phyloP scores from a whole-genome alignment of 2,797 vertebrate genomes.

The Lophius americanus region DNA sequence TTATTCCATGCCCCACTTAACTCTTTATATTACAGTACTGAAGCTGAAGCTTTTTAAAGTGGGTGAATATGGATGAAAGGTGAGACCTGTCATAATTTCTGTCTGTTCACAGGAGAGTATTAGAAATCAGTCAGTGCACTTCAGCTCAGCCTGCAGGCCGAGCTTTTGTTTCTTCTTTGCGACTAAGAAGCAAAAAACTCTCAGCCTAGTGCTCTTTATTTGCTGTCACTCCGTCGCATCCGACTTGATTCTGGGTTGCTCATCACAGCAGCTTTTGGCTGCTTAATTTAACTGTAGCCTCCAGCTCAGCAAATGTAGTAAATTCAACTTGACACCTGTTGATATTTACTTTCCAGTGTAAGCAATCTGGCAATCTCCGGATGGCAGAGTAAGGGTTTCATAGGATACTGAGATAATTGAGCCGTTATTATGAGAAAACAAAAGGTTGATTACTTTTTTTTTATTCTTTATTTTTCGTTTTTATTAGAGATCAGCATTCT shows the following conservation, averaged over 20 bases:
- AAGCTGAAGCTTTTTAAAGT: conserved; percentile 28
- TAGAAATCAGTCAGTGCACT: conserved; percentile 39
- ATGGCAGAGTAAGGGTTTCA: no score
- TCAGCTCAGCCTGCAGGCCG: conserved; percentile 35
- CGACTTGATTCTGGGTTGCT: conserved; percentile 9
- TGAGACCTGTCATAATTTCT: conserved; percentile 33
- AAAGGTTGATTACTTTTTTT: no score
- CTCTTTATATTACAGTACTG: conserved; percentile 20
- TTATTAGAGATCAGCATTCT: no score
- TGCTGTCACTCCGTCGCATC: conserved; percentile 16
- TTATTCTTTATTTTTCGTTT: no score
- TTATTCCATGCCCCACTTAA: conserved; percentile 31
- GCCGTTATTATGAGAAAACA: no score
- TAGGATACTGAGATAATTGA: no score
- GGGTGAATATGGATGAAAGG: conserved; percentile 19
- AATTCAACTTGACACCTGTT: not conserved
- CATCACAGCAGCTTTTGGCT: conserved; percentile 7
- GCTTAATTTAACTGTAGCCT: conserved; percentile 3
- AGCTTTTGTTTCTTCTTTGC: conserved; percentile 28
- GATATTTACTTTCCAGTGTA: not conserved
- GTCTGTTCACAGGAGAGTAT: conserved; percentile 36
- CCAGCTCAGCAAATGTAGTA: conserved; percentile 1
- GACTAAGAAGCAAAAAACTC: conserved; percentile 45
- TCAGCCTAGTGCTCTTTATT: conserved; percentile 22
- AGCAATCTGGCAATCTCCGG: no score